These are phyloP conservation scores for Baccha elongata DNA, from an alignment of 2,888 invertebrate species.

Conservation along the genomic window DNA sequence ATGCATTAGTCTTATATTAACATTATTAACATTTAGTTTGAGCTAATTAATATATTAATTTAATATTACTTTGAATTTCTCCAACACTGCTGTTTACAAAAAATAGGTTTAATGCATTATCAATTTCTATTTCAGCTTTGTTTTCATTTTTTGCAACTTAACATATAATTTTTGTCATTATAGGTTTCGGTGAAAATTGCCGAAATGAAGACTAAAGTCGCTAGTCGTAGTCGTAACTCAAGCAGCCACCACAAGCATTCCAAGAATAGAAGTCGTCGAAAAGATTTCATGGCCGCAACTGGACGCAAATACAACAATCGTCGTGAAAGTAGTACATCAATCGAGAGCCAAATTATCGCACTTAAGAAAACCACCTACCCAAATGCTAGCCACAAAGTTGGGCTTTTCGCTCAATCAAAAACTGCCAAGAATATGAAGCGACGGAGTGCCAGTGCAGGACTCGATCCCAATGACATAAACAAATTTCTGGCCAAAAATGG, in stretches of 20 bases:
- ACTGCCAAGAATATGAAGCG: slow-evolving; percentile 77
- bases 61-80: too few relatives aligned
- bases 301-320: slow-evolving; percentile 79
- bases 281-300: slow-evolving; percentile 79
- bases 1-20: too few relatives aligned
- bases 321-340: slow-evolving; percentile 89
- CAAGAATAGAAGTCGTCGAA: slow-evolving; percentile 78
- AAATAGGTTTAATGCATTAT: too few relatives aligned
- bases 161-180: too few relatives aligned
- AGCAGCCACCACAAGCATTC: slow-evolving; percentile 77
- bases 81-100: too few relatives aligned
- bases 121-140: background rate
- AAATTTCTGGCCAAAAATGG: slow-evolving; percentile 81
- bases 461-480: slow-evolving; percentile 80
- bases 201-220: slow-evolving; percentile 90
- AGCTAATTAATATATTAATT: too few relatives aligned
- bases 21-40: too few relatives aligned
- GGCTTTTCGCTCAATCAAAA: slow-evolving; percentile 79
- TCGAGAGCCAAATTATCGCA: slow-evolving; percentile 88
- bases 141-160: too few relatives aligned
- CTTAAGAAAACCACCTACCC: slow-evolving; percentile 82
- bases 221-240: slow-evolving; percentile 83
- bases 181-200: slow-evolving; percentile 89
- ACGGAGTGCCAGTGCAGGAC: slow-evolving; percentile 79
- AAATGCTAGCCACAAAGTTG: slow-evolving; percentile 80